Evolutionary conservation across 2,113 vertebrate genomes (phyloP).

Genomic region (Cichladusa arquata): DNA sequence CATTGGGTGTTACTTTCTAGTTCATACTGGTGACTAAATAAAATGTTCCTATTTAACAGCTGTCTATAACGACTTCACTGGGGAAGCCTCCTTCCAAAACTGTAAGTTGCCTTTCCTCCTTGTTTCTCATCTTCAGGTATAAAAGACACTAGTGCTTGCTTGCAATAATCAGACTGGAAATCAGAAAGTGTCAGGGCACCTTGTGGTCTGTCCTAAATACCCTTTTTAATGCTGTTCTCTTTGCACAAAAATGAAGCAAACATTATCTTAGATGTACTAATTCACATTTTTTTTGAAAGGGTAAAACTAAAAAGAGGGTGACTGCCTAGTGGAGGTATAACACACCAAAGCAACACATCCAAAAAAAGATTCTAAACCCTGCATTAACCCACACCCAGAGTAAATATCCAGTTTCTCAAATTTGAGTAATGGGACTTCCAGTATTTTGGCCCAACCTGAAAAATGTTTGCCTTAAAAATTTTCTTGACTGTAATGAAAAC

Average conservation of each 20-base stretch:
- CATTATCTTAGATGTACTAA: not conserved
- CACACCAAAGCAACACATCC: not conserved
- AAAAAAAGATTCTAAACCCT: not conserved
- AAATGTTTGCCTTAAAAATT: not conserved
- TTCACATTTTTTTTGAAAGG: not conserved
- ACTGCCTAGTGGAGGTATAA: not conserved
- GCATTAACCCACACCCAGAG: not conserved
- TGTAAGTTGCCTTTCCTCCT: not conserved
- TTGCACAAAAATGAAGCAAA: not conserved
- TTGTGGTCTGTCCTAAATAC: not conserved
- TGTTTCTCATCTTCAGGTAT: not conserved
- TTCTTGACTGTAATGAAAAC: not conserved
- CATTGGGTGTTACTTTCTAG: not conserved
- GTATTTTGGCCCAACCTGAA: not conserved
- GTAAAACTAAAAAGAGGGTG: not conserved
- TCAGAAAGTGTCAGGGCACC: rapidly evolving
- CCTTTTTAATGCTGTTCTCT: not conserved
- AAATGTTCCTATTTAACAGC: not conserved
- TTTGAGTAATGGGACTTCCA: not conserved
- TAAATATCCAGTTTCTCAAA: not conserved
- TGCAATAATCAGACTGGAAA: not conserved
- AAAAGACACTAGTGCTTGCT: not conserved
- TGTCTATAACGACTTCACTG: not conserved
- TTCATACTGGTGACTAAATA: not conserved
- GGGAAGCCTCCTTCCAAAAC: not conserved